Conservation (phyloP, 2,113 vertebrate species). For the Ranitomeya variabilis region DNA sequence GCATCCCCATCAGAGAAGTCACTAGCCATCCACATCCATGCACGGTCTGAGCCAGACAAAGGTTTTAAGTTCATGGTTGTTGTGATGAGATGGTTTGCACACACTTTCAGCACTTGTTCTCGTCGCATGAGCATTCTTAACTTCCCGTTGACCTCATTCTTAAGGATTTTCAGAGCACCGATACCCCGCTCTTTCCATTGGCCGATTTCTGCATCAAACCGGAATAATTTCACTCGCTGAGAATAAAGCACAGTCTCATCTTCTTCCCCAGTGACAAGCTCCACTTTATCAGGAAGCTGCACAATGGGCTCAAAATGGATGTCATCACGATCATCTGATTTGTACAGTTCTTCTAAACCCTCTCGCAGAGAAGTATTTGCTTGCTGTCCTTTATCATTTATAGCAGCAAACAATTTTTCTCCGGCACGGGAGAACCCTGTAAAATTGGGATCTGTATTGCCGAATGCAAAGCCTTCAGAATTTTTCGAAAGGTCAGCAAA, state of each 20-base stretch:
- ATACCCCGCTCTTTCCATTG: slow-evolving; percentile 98
- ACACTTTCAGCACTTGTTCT: slow-evolving; percentile 96
- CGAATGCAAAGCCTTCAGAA: slow-evolving; percentile 83
- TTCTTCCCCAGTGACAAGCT: slow-evolving; percentile 94
- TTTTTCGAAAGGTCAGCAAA: slow-evolving; percentile 90
- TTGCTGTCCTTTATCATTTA: slow-evolving; percentile 68
- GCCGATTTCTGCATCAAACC: slow-evolving; percentile 86
- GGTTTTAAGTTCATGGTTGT: slow-evolving; percentile 97
- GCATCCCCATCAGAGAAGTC: slow-evolving; percentile 95
- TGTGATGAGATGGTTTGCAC: slow-evolving; percentile 98
- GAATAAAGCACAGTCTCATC: slow-evolving; percentile 90
- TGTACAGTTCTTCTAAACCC: slow-evolving; percentile 89
- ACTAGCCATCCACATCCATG: slow-evolving; percentile 95
- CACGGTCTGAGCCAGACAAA: slow-evolving; percentile 90
- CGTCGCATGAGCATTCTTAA: slow-evolving; percentile 93
- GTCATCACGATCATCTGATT: slow-evolving; percentile 92
- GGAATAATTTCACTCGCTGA: slow-evolving; percentile 91
- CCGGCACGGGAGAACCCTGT: slow-evolving; percentile 86
- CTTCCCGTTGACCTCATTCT: slow-evolving; percentile 87
- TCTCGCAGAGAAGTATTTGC: slow-evolving; percentile 72
- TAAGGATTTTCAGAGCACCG: slow-evolving; percentile 91
- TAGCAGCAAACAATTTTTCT: slow-evolving; percentile 82
- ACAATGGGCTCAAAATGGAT: slow-evolving; percentile 97
- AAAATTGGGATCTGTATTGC: slow-evolving; percentile 82
- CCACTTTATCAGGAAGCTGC: slow-evolving; percentile 94